These are phyloP conservation scores for Pemphredon lugubris DNA, from an alignment of 2,888 invertebrate genomes.

Conservation along the genomic window DNA sequence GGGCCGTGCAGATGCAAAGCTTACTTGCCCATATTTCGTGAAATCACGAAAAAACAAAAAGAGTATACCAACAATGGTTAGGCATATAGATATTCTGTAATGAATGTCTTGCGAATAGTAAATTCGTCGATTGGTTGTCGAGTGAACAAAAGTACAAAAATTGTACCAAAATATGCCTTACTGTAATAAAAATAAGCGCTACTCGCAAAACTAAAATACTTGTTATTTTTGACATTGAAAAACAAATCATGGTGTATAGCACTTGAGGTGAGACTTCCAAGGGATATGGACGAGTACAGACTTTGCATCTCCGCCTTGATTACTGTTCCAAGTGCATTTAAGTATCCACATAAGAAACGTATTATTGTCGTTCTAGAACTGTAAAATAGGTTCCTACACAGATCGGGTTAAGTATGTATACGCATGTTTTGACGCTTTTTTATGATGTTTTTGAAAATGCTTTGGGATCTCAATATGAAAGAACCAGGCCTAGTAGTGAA, in stretches of 20 bases:
- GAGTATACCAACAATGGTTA: constrained; percentile 18
- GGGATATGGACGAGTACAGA: constrained; percentile 37
- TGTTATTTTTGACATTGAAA: constrained; percentile 55
- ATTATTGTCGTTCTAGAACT: constrained; percentile 67
- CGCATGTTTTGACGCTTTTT: constrained; percentile 56
- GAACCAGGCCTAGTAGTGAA: constrained; percentile 72
- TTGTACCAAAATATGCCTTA: constrained; percentile 67
- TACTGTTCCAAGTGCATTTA: constrained; percentile 75
- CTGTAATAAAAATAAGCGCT: constrained; percentile 56
- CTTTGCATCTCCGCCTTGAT: constrained; percentile 59
- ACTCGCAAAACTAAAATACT: constrained; percentile 44
- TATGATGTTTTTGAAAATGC: constrained; percentile 76
- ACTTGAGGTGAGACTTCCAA: constrained; percentile 18
- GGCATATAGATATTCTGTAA: constrained; percentile 33
- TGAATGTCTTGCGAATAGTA: constrained; percentile 15
- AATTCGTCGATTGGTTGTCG: constrained; percentile 32
- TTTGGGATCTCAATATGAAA: constrained; percentile 72
- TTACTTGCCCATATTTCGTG: constrained; percentile 43
- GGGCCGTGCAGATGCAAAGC: constrained; percentile 48
- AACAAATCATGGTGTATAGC: constrained; percentile 26
- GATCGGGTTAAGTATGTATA: constrained; percentile 65
- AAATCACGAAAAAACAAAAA: constrained; percentile 17
- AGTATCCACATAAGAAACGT: constrained; percentile 67
- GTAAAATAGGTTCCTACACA: constrained; percentile 73
- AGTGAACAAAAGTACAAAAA: constrained; percentile 65